These are phyloP conservation scores for Coilia nasus DNA, from an alignment of 2,797 vertebrate genomes.

Conservation along the genomic window DNA sequence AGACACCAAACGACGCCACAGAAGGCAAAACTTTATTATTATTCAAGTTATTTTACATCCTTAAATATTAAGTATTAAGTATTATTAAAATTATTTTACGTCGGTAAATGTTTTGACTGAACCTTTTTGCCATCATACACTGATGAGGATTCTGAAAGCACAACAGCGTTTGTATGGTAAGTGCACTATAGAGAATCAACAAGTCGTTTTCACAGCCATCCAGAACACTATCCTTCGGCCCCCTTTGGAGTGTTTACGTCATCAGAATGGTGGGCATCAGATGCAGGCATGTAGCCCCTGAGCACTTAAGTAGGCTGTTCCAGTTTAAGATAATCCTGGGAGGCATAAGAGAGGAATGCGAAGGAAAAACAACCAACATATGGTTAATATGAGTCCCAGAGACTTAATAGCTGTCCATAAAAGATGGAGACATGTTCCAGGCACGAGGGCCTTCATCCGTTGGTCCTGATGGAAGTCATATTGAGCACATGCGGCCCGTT, in stretches of 20 bases:
- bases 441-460: not conserved
- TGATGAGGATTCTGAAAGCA: not conserved
- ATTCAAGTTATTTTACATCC: no score
- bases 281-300: not conserved
- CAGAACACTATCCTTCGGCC: no score
- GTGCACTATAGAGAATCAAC: not conserved
- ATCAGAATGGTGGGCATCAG: not conserved
- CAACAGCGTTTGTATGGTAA: not conserved
- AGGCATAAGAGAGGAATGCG: not conserved
- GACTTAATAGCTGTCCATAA: conserved; percentile 8
- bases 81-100: no score
- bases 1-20: not conserved
- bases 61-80: no score
- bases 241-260: not conserved
- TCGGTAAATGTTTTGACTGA: not conserved
- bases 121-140: not conserved
- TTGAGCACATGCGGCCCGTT: not conserved
- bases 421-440: not conserved
- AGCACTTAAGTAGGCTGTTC: not conserved
- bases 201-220: not conserved
- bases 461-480: not conserved
- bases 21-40: not conserved
- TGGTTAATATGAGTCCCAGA: not conserved
- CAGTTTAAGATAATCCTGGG: not conserved
- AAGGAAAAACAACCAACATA: not conserved